Percentiles rank a stretch among this genome's conserved stretches.
phyloP scores from a whole-genome alignment of 2,113 vertebrate genomes.

The Philantomba maxwellii region DNA sequence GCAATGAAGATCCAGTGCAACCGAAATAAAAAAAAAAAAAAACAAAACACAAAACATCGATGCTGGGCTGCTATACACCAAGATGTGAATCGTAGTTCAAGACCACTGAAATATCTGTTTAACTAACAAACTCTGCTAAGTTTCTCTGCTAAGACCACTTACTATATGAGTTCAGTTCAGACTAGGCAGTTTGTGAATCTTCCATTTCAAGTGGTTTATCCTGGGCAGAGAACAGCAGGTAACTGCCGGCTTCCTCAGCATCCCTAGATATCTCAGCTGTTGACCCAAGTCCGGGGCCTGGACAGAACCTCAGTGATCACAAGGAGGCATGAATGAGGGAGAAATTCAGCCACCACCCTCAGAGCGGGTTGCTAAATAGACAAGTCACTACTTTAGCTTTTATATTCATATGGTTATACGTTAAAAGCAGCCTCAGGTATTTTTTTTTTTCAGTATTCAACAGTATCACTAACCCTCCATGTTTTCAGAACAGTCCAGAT shows the following conservation, averaged over 20 bases:
- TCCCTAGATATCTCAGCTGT: background rate
- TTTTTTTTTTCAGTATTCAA: background rate
- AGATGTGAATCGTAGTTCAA: background rate
- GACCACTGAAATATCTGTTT: background rate
- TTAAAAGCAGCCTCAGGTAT: background rate
- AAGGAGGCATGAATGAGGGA: background rate
- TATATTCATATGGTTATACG: background rate
- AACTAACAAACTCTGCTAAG: background rate
- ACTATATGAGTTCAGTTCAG: background rate
- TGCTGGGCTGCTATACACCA: background rate
- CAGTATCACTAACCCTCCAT: background rate
- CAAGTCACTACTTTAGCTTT: background rate
- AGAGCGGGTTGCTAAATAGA: background rate
- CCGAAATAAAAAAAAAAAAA: background rate
- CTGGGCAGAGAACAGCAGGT: background rate
- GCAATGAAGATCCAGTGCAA: background rate
- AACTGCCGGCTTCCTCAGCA: background rate
- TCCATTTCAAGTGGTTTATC: background rate
- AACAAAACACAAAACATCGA: rapidly evolving
- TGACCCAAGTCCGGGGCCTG: background rate
- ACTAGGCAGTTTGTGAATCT: background rate
- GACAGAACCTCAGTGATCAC: rapidly evolving
- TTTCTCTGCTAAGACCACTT: background rate
- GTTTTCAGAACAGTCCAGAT: background rate
- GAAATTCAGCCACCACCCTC: background rate